These are phyloP conservation scores for Hippocampus kuda DNA, from an alignment of 2,797 vertebrate species.

Conservation along the genomic window DNA sequence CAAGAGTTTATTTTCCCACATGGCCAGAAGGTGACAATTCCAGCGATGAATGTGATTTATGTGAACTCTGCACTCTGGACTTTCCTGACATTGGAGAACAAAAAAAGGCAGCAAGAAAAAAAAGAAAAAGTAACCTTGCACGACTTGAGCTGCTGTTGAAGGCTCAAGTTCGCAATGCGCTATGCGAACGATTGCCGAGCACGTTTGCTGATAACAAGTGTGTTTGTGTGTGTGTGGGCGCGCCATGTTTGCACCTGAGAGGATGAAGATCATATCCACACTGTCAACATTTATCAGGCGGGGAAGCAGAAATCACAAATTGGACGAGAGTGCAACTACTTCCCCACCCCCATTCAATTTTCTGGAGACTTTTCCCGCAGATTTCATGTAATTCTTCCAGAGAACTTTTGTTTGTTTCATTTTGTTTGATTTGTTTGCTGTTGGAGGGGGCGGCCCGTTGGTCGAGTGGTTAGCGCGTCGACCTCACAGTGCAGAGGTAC, in stretches of 20 bases:
- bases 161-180: constrained; percentile 51
- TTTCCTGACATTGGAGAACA: background rate
- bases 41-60: background rate
- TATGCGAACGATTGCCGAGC: constrained; percentile 43
- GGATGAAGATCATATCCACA: constrained; percentile 62
- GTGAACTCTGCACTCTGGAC: background rate
- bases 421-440: background rate
- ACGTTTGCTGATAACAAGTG: constrained; percentile 61
- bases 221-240: constrained; percentile 32
- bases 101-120: background rate
- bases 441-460: background rate
- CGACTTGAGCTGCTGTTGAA: constrained; percentile 32
- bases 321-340: constrained; percentile 53
- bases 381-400: constrained; percentile 52
- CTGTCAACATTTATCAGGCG: constrained; percentile 67
- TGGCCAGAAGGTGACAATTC: background rate
- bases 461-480: no score
- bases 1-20: background rate
- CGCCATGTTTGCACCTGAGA: constrained; percentile 33
- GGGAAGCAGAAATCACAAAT: constrained; percentile 47
- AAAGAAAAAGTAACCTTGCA: constrained; percentile 46
- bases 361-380: constrained; percentile 42
- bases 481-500: no score
- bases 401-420: constrained; percentile 36
- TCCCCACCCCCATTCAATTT: constrained; percentile 48